phyloP scores from a whole-genome alignment of 2,888 invertebrate species.

The Lasius platythorax region DNA sequence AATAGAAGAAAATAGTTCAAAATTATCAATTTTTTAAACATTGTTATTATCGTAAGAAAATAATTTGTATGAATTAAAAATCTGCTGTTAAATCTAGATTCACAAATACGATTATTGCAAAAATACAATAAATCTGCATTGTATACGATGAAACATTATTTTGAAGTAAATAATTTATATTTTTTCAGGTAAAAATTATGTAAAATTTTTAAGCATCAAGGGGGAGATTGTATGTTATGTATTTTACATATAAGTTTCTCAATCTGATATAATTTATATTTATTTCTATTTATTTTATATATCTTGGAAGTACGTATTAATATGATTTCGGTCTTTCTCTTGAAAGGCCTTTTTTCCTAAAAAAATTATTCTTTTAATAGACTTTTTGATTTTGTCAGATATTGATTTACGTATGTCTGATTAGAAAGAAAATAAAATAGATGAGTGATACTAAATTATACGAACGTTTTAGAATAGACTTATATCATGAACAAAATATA shows the following conservation, averaged over 20 bases:
- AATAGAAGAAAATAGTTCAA: not conserved
- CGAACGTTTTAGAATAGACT: not conserved
- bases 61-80: slow-evolving; percentile 5
- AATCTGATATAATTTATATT: not conserved
- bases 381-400: not conserved
- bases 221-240: not conserved
- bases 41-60: not conserved
- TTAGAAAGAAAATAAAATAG: not conserved
- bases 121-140: slow-evolving; percentile 7
- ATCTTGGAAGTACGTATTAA: not conserved
- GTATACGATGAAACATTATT: slow-evolving; percentile 9
- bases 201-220: not conserved
- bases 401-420: slow-evolving; percentile 1
- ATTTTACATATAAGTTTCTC: not conserved
- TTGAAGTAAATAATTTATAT: slow-evolving; percentile 10
- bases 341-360: not conserved
- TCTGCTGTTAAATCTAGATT: not conserved
- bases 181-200: not conserved
- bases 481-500: not conserved
- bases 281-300: slow-evolving; percentile 10
- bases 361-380: not conserved
- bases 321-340: not conserved
- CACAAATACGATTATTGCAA: not conserved
- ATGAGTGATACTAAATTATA: not conserved
- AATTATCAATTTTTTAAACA: not conserved